Base-by-base conservation (phyloP, 2,888 invertebrate genomes). In the Rhingia rostrata region DNA sequence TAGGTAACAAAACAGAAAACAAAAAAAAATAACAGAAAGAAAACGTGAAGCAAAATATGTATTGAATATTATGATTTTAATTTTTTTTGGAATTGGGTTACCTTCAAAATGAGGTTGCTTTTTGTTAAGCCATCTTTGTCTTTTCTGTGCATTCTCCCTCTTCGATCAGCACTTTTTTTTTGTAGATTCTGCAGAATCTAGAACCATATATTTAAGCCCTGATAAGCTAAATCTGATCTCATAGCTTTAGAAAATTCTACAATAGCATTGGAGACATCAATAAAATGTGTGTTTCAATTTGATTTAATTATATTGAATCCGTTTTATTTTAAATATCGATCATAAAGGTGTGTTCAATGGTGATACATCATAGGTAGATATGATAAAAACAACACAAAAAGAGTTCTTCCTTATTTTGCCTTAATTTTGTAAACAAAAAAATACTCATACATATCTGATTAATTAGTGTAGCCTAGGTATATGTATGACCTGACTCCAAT, bases 161-260 rank as follows among this genome's bases (percentile, higher is more conserved):
- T 96, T 94, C 97, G 95, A 95, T 97, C 97, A 94, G 97, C 97
- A 95, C 97, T 96, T 95, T 97, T 97, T 97, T 97, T 97, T 96
- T 97, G 97, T 94, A 97, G 97, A 95, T 97, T 97, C 97, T 97
- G 97, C 96, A 97, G 97, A 96, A 97, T 97, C 97, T 97, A 97
- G 96, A 97, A 96, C 95, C 91, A 91, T 90, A 91, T 87, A 91
- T 91, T 90, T 90, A 91, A 90, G 89, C 91, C 91, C 91, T 89
- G 88, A 90, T 89, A 88, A 88, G 88, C 91, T 90, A 89, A 87
- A 88, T 88, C 88, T 88, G 88, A 87, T 87, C 87, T 87, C 85
- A 87, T 87, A 86, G 86, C 79, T 85, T 77, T 87, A 87, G 69
- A 83, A 74, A 63, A 86, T 81, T 85, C 86, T 86, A 86, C 83